Base-by-base conservation (phyloP, 2,113 vertebrate species). In the Himantopus leucocephalus region DNA sequence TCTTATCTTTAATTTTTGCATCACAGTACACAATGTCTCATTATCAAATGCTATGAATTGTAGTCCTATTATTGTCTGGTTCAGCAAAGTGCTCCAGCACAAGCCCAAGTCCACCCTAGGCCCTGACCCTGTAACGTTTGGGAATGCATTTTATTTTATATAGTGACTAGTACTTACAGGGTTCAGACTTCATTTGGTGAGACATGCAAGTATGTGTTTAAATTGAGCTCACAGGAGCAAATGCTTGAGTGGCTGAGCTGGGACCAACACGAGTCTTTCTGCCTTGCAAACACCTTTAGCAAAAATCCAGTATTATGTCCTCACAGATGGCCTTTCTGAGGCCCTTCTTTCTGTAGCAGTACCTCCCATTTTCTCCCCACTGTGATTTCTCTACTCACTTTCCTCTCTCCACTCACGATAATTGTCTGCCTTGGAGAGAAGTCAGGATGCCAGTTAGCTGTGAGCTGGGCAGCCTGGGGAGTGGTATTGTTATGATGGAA, bases 1-100 rank as follows among this genome's bases (percentile, higher is more conserved):
- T 71, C 89, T 93, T 43, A 43, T 96, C 90, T 95, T 93, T 87
- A 53, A 73, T 70, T 94, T 94, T 22, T 93, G 29, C 87, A 35
- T 86, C 85, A 55, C 43, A 30, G 90, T 58, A 47, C 24, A 89
- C 30, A 88, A 53, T 73, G 34, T 85, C 41, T 90, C 68, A 26
- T 73, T 82, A 92, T 60, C 55, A 76, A 64, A 58, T 4, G 3
- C 16, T 68, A 10, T 75, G 48, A 79, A 78, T 21, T 15, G 20
- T n/a, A 29, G 35, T 75, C 18, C 39, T 56, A 3, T 48, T 81
- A 10, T 68, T 48, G 7, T 73, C 66, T 79, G 32, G 9, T 81
- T 86, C 70, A 81, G 50, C 24, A 60, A 74, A 84, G 62, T 26
- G 56, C 24, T 55, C 72, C 55, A 50, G 37, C 76, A 59, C 59